phyloP scores from a whole-genome alignment of 2,888 invertebrate genomes.

The Drosophila bunnanda region DNA sequence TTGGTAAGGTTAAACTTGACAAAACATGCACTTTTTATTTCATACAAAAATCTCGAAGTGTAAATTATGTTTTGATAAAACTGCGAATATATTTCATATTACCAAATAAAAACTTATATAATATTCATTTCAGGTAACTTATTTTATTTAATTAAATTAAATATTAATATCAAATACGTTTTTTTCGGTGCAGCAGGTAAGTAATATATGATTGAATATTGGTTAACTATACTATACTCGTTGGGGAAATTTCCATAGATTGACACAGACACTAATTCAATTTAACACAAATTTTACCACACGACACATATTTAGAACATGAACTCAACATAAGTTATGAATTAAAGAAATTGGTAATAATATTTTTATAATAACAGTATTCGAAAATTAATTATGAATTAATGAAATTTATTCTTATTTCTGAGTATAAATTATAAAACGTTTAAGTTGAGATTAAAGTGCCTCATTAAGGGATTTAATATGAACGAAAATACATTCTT shows the following conservation, averaged over 20 bases:
- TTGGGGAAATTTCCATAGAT: neutral
- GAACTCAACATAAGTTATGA: neutral
- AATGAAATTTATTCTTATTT: neutral
- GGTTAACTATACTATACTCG: no score
- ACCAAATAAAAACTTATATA: no score
- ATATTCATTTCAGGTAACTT: no score
- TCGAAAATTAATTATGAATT: neutral
- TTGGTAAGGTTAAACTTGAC: no score
- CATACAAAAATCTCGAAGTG: no score
- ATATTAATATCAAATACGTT: neutral
- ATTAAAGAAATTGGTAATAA: neutral
- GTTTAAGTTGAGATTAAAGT: neutral
- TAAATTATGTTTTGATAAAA: no score
- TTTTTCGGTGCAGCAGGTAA: neutral
- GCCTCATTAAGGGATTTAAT: neutral
- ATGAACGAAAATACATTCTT: neutral
- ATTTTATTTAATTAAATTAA: no score
- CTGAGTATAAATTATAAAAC: neutral
- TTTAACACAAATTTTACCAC: neutral
- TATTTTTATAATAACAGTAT: no score
- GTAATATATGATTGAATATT: neutral
- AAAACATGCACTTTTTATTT: no score
- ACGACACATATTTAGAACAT: neutral
- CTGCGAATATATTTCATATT: no score
- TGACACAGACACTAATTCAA: slow-evolving; percentile 4